Conservation (phyloP, 2,113 vertebrate species). For the Pangasianodon hypophthalmus region DNA sequence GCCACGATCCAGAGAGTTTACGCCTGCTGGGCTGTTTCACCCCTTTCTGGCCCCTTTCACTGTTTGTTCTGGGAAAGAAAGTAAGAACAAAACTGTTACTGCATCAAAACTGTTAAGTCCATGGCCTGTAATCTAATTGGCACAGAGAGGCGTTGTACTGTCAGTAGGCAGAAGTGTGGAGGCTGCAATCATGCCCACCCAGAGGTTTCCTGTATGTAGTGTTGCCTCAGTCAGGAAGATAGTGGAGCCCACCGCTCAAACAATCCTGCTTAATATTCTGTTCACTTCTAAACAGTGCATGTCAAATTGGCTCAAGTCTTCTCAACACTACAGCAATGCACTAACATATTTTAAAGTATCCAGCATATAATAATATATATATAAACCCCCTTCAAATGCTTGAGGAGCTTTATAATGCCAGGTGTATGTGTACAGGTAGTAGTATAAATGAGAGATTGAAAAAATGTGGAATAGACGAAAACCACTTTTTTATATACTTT, state of each 20-base stretch:
- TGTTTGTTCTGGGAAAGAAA: slow-evolving; percentile 18
- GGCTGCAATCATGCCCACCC: slow-evolving; percentile 38
- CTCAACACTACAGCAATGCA: neutral
- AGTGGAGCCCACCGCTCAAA: neutral
- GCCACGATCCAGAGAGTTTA: slow-evolving; percentile 22
- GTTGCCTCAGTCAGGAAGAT: slow-evolving; percentile 32
- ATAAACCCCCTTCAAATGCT: too few relatives aligned
- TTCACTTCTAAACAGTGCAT: neutral
- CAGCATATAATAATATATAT: neutral
- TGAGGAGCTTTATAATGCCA: neutral
- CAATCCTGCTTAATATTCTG: neutral
- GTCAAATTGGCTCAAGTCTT: neutral
- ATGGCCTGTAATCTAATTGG: slow-evolving; percentile 48
- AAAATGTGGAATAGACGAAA: too few relatives aligned
- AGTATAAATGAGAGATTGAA: too few relatives aligned
- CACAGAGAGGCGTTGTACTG: slow-evolving; percentile 31
- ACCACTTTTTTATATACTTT: too few relatives aligned
- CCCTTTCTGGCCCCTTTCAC: slow-evolving; percentile 26
- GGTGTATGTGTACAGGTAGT: neutral
- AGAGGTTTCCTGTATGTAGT: slow-evolving; percentile 42
- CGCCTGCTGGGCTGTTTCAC: neutral
- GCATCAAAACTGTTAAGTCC: slow-evolving; percentile 26
- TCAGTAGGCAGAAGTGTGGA: slow-evolving; percentile 27
- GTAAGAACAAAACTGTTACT: slow-evolving; percentile 25
- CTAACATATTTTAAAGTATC: neutral